Evolutionary conservation across 2,797 vertebrate genomes (phyloP).

Genomic region (Tenualosa thibaudeaui): DNA sequence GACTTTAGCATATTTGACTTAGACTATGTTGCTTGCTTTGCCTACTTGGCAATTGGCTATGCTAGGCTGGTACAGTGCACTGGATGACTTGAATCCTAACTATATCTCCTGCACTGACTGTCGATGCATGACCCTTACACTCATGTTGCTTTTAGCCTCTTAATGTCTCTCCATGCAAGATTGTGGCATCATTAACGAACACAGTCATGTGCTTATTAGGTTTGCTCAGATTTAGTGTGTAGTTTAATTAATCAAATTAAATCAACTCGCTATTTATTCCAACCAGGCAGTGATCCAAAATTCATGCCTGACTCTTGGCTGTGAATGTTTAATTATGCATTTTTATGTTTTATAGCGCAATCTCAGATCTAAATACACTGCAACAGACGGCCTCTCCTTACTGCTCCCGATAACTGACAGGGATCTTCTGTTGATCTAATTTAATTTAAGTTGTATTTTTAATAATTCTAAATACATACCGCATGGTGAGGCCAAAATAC

Average conservation of each 20-base stretch:
- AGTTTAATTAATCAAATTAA: conserved; percentile 4
- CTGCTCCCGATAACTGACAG: neutral
- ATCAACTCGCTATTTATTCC: conserved; percentile 9
- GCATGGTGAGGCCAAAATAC: neutral
- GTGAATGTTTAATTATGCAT: neutral
- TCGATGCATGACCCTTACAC: neutral
- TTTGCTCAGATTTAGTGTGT: neutral
- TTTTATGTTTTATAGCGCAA: neutral
- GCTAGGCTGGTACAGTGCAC: neutral
- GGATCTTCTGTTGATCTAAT: neutral
- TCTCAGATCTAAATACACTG: no score
- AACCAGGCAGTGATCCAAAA: neutral
- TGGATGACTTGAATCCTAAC: neutral
- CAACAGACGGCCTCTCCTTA: neutral
- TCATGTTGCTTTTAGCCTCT: neutral
- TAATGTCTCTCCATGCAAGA: neutral
- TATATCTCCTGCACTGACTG: neutral
- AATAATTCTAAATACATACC: neutral
- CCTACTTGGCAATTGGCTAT: neutral
- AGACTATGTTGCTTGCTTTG: neutral
- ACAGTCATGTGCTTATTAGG: neutral
- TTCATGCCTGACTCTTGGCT: neutral
- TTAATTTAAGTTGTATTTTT: neutral
- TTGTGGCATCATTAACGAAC: neutral
- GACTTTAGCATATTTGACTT: neutral